Percentiles rank a stretch among this genome's conserved stretches.
Evolutionary conservation across 1,140 invertebrate genomes (phyloP).

Genomic region (Oncopodura yosiiana): DNA sequence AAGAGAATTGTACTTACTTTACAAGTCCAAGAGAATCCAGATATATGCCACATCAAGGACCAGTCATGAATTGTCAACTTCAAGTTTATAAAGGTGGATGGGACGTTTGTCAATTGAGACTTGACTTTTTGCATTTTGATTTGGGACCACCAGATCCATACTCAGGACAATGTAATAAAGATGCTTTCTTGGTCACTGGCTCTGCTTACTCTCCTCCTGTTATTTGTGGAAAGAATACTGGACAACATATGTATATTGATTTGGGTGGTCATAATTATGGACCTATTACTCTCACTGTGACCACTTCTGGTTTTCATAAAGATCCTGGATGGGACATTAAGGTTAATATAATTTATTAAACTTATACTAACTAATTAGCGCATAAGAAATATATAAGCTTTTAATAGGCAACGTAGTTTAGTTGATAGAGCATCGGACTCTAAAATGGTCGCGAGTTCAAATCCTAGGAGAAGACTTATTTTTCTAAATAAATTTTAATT

Average conservation of each 20-base stretch:
- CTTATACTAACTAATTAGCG: too few relatives aligned
- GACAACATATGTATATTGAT: conserved; percentile 41
- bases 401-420: too few relatives aligned
- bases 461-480: too few relatives aligned
- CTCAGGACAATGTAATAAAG: conserved; percentile 38
- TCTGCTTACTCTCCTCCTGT: conserved; percentile 38
- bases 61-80: conserved; percentile 40
- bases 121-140: conserved; percentile 36
- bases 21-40: conserved; percentile 37
- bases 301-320: conserved; percentile 38
- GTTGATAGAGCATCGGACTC: too few relatives aligned
- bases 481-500: background rate
- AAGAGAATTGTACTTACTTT: conserved; percentile 43
- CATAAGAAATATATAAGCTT: too few relatives aligned
- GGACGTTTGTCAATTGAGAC: conserved; percentile 41
- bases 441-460: too few relatives aligned
- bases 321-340: conserved; percentile 39
- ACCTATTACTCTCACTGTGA: conserved; percentile 37
- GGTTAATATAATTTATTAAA: conserved; percentile 8
- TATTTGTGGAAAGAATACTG: conserved; percentile 40
- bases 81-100: conserved; percentile 39
- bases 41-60: conserved; percentile 30
- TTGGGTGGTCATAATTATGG: conserved; percentile 37
- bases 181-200: conserved; percentile 40
- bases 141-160: conserved; percentile 37